Evolutionary conservation across 2,888 invertebrate genomes (phyloP), one percentile per base, ranked within the genome.

Genomic region (Therioaphis trifolii): DNA sequence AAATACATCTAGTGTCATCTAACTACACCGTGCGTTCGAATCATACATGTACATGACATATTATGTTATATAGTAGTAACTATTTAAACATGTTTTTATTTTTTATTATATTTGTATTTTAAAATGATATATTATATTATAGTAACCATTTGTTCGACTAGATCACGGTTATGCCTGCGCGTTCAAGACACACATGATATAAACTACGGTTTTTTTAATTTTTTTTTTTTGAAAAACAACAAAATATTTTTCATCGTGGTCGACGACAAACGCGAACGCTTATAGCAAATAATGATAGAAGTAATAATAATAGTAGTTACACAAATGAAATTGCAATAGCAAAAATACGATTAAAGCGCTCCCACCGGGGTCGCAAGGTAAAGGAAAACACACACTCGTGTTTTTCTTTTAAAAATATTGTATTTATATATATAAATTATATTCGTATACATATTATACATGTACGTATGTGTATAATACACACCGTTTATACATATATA

Each of bases 121-220:
- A n/a, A n/a, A n/a, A n/a, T n/a, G n/a, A n/a, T n/a, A n/a, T n/a
- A n/a, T n/a, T n/a, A n/a, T n/a, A n/a, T n/a, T 21, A 55, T 21
- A 21, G 14, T 15, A 49, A 29, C 63, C 35, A 35, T 63, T 63
- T 63, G 35, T 63, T 63, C 18, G 63, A 63, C 35, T 63, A 63
- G 63, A 63, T 35, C 29, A 18, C 5, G 49, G 49, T 49, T 49
- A 18, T 49, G 18, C 35, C 35, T 3, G 9, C n/a, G n/a, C n/a
- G 52, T 21, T 9, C n/a, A 15, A 18, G 52, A 18, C 7, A 35
- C 35, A 7, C 7, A 35, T 35, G 3, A 5, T 35, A 35, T 5
- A 35, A 35, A 35, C 7, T 35, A 35, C 35, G 7, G 35, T 7
- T 3, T 35, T 35, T 7, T 5, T 7, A 7, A 35, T 35, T 35